Evolutionary conservation across 2,113 vertebrate genomes (phyloP).

Genomic region (Nanorana parkeri): DNA sequence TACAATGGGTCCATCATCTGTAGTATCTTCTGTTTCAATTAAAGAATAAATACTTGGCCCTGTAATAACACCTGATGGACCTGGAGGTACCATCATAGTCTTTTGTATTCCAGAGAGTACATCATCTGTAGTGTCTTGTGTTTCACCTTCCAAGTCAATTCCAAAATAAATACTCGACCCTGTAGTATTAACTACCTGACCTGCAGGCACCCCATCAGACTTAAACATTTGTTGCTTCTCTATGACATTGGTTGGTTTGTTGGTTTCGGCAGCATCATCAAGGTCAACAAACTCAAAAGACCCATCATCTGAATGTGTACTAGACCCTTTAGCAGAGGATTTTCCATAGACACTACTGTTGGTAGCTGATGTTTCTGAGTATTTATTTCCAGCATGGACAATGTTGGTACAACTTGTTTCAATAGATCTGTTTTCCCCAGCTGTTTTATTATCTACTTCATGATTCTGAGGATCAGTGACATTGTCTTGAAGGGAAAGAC

Average conservation of each 20-base stretch:
- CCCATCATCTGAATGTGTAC: not conserved
- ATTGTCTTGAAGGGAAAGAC: conserved; percentile 31
- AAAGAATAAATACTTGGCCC: not conserved
- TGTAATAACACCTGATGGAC: not conserved
- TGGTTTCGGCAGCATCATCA: conserved; percentile 42
- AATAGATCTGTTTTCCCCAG: not conserved
- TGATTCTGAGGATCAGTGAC: rapidly evolving
- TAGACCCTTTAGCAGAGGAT: not conserved
- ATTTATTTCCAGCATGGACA: not conserved
- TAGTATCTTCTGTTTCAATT: conserved; percentile 15
- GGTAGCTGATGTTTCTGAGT: no score
- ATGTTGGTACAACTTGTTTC: not conserved
- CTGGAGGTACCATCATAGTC: not conserved
- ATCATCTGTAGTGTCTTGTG: not conserved
- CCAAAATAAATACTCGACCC: not conserved
- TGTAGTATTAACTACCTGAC: not conserved
- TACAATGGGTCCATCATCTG: not conserved
- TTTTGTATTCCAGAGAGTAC: not conserved
- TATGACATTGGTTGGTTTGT: not conserved
- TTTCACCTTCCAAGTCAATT: conserved; percentile 8
- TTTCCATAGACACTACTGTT: not conserved
- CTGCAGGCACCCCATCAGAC: not conserved
- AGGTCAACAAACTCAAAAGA: conserved; percentile 48
- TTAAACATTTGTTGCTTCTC: not conserved
- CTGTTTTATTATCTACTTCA: not conserved